Evolutionary conservation across 2,888 invertebrate genomes (phyloP), one percentile per base, ranked within the genome.

Genomic region (Erebia palarica): DNA sequence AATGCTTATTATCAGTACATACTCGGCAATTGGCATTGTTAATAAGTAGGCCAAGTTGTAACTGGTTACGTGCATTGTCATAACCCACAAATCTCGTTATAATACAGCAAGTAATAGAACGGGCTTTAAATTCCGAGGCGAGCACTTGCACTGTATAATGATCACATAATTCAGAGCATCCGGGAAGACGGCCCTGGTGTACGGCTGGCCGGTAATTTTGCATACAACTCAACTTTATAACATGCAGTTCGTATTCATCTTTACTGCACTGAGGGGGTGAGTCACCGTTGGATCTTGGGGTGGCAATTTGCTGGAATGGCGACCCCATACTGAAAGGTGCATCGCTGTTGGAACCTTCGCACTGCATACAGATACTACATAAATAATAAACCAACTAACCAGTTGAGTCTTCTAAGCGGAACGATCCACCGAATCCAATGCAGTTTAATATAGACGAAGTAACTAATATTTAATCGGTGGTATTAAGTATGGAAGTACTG

Each of bases 81-180:
- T 14, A 21, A 16, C 18, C 67, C 57, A 59, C 53, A 67, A 71
- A 71, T 75, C 63, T 69, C 53, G 67, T 67, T 75, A 44, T 65
- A 68, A 71, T 69, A 64, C 61, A 69, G 64, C 65, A 69, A 71
- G 63, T 68, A 72, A 72, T 72, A 70, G 67, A 67, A 68, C 66
- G 68, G 47, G 68, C 67, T 71, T 64, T 71, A 71, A 70, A 68
- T 73, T 59, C 70, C 64, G 66, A 65, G 68, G 63, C 74, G 65
- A 74, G 70, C 69, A 55, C 72, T 65, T 70, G 70, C 69, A 58
- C 70, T 71, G 72, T 71, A 75, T 75, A 75, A 75, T 75, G 72
- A 75, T 74, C 72, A 69, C 72, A 72, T 75, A 75, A 75, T 74
- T 75, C 72, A 70, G 70, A 67, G 65, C 71, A 71, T 71, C 70